Base-by-base conservation (phyloP, 2,888 invertebrate species). In the Poecilobothrus nobilitatus region DNA sequence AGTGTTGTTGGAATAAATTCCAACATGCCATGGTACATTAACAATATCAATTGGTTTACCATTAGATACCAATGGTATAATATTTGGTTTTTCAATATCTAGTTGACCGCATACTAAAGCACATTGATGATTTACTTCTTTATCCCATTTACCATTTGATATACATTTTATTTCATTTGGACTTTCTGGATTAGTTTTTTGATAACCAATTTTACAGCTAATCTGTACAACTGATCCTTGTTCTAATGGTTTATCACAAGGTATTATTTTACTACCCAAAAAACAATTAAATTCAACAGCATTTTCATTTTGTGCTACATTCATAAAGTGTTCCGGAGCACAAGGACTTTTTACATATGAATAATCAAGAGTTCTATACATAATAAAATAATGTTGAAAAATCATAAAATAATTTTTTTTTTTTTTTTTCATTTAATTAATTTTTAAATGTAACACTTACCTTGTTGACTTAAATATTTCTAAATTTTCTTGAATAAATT, bases 21-120 rank as follows among this genome's bases (percentile, higher is more conserved):
- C 77, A 4, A 76, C 77, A 22, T 77, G 70, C 80, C 79, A 80
- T 8, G 79, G 80, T 7, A 74, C 74, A 34, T 70, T 41, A 1
- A 71, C 67, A 1, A 66, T 73, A 67, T 67, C 74, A 0, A 61
- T 74, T 67, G 0, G 9, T 21, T 53, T 67, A 12, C 37, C 67
- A 53, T 70, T 70, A 1, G 66, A 70, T 1, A 73, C 62, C 67
- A 75, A 73, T 12, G 72, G 44, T n/a, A 67, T 70, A 4, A 53
- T 53, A 12, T n/a, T 15, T 9, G 67, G 8, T 20, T 70, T 7
- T 66, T 69, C 72, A 53, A 53, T 53, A 53, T 53, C 53, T 15
- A 53, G 53, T 22, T 72, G 65, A 2, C 78, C 79, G 66, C 79
- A 80, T 2, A 74, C 69, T 3, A 75, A 76, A 15, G 69, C 68